A percentile compares a stretch with the other conserved stretches of the same genome.
Evolutionary conservation across 2,888 invertebrate genomes (phyloP).

Genomic region (Lepidocyrtoides sp.): DNA sequence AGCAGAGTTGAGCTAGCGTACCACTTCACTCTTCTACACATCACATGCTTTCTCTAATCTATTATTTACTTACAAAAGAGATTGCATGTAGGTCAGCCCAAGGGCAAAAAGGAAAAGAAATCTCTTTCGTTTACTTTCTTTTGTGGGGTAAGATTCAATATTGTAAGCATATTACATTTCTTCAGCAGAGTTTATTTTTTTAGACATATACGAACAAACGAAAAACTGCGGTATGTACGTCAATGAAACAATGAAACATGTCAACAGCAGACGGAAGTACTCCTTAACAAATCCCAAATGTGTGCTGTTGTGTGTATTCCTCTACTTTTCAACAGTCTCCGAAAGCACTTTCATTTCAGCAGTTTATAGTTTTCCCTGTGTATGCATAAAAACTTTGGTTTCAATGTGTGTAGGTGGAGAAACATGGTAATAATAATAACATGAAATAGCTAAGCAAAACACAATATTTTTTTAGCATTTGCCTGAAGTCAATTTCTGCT

Average conservation of each 20-base stretch:
- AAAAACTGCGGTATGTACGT: conserved; percentile 5
- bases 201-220: background rate
- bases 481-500: background rate
- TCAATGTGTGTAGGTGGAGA: background rate
- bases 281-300: background rate
- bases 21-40: too few relatives aligned
- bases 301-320: background rate
- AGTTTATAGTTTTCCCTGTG: background rate
- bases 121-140: background rate
- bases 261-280: conserved; percentile 27
- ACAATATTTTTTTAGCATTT: too few relatives aligned
- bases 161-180: background rate
- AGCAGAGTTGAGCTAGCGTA: too few relatives aligned
- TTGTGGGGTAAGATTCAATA: background rate
- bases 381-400: background rate
- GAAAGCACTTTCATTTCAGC: background rate
- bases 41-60: too few relatives aligned
- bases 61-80: background rate
- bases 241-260: conserved; percentile 2
- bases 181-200: too few relatives aligned
- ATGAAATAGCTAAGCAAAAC: too few relatives aligned
- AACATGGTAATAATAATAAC: too few relatives aligned
- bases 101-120: background rate
- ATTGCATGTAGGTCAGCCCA: conserved; percentile 24
- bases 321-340: background rate